Evolutionary conservation across 2,113 vertebrate species (phyloP).

Genomic region (Myotis brandtii): DNA sequence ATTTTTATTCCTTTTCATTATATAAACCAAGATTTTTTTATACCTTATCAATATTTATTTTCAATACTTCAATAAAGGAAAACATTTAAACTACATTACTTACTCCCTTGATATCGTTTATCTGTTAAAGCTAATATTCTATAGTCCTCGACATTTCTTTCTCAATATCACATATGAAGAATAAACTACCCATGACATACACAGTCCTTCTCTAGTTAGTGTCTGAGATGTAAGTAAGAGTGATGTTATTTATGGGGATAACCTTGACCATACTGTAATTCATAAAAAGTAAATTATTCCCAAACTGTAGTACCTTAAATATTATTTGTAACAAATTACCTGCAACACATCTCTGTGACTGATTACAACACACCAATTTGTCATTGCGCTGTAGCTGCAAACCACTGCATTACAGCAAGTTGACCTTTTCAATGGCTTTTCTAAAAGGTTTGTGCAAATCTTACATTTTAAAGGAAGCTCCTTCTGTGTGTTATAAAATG

Average conservation of each 20-base stretch:
- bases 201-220: not conserved
- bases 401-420: conserved; percentile 51
- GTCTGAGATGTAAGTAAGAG: not conserved
- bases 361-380: conserved; percentile 47
- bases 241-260: conserved; percentile 32
- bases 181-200: not conserved
- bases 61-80: not conserved
- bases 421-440: conserved; percentile 61
- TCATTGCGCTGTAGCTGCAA: conserved; percentile 42
- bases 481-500: conserved; percentile 62
- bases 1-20: conserved; percentile 21
- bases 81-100: not conserved
- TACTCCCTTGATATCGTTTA: not conserved
- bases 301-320: conserved; percentile 47
- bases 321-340: conserved; percentile 68
- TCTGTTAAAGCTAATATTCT: not conserved
- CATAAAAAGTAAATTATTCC: conserved; percentile 52
- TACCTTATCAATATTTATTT: not conserved
- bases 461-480: conserved; percentile 48
- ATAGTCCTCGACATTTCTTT: not conserved
- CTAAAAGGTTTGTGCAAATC: conserved; percentile 59
- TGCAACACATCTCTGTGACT: conserved; percentile 34
- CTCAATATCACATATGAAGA: not conserved
- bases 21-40: not conserved
- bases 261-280: conserved; percentile 53